Conservation (phyloP, 2,888 invertebrate species). For the Macaria liturata region DNA sequence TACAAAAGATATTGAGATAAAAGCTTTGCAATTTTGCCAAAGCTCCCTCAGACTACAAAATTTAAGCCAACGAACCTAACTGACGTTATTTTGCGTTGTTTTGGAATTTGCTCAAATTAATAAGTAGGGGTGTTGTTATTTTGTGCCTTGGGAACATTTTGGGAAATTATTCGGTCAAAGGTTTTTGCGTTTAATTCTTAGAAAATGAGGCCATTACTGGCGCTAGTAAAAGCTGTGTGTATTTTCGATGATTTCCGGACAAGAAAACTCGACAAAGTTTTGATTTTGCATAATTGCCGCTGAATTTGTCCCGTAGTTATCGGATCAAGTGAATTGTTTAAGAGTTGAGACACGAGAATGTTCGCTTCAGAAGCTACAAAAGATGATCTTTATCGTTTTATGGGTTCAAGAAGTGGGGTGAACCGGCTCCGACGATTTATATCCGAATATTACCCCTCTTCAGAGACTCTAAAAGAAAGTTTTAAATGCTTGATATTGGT, state of each 20-base stretch:
- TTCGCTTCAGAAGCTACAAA: slow-evolving; percentile 57
- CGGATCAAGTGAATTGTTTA: slow-evolving; percentile 47
- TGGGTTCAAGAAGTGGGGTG: slow-evolving; percentile 58
- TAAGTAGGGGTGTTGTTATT: slow-evolving; percentile 20
- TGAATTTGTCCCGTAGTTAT: slow-evolving; percentile 44
- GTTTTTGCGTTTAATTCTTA: slow-evolving; percentile 12
- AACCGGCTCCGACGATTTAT: slow-evolving; percentile 62
- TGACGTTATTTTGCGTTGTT: slow-evolving; percentile 27
- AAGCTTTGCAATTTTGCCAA: slow-evolving; percentile 32
- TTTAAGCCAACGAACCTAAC: slow-evolving; percentile 30
- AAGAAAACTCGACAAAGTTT: slow-evolving; percentile 44
- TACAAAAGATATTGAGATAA: slow-evolving; percentile 31
- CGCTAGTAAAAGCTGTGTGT: slow-evolving; percentile 15
- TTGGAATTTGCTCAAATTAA: slow-evolving; percentile 29
- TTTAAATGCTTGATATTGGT: slow-evolving; percentile 67
- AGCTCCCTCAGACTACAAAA: slow-evolving; percentile 27
- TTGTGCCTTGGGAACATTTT: slow-evolving; percentile 21
- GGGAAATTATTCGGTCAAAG: slow-evolving; percentile 21
- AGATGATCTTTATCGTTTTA: slow-evolving; percentile 75
- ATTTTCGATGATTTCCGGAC: slow-evolving; percentile 29
- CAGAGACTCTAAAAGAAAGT: slow-evolving; percentile 67
- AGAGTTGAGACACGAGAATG: slow-evolving; percentile 44
- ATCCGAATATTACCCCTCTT: slow-evolving; percentile 60
- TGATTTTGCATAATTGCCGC: slow-evolving; percentile 48
- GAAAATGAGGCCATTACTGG: slow-evolving; percentile 7